A percentile compares a stretch with the other conserved stretches of the same genome.
Evolutionary conservation across 2,888 invertebrate genomes (phyloP).

Genomic region (Hyles lineata): DNA sequence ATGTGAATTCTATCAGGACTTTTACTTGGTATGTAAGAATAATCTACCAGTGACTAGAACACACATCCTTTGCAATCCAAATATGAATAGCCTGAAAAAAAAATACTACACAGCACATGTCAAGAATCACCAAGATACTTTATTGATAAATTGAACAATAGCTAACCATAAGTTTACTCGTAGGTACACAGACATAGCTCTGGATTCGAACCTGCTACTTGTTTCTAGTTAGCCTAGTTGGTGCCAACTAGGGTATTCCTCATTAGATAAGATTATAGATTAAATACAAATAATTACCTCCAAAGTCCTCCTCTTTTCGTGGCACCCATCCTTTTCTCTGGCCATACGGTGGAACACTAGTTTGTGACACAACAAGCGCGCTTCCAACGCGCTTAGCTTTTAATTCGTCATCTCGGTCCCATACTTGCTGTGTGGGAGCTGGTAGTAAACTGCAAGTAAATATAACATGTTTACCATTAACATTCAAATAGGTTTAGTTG

Average conservation of each 20-base stretch:
- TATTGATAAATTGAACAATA: too few species aligned
- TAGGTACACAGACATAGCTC: too few species aligned
- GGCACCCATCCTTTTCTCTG: conserved; percentile 98
- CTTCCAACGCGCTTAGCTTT: conserved; percentile 83
- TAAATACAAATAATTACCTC: conserved; percentile 62
- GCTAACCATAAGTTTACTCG: too few species aligned
- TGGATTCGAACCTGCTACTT: too few species aligned
- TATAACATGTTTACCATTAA: background rate
- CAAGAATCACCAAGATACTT: too few species aligned
- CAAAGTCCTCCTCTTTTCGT: conserved; percentile 89
- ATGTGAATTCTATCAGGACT: too few species aligned
- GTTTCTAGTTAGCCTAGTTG: too few species aligned
- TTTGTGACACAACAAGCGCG: conserved; percentile 91
- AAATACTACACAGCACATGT: too few species aligned
- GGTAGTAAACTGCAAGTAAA: conserved; percentile 89
- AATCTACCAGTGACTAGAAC: too few species aligned
- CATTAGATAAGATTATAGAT: background rate
- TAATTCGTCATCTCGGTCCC: conserved; percentile 94
- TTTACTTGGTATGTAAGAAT: too few species aligned
- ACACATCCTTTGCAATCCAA: too few species aligned
- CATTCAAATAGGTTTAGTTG: background rate
- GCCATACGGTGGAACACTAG: conserved; percentile 96
- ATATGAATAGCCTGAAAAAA: too few species aligned
- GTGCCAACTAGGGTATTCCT: background rate
- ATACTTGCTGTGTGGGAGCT: conserved; percentile 93